Evolutionary conservation across 2,113 vertebrate species (phyloP), one percentile per base, ranked within the genome.

Genomic region (Galeopterus variegatus): DNA sequence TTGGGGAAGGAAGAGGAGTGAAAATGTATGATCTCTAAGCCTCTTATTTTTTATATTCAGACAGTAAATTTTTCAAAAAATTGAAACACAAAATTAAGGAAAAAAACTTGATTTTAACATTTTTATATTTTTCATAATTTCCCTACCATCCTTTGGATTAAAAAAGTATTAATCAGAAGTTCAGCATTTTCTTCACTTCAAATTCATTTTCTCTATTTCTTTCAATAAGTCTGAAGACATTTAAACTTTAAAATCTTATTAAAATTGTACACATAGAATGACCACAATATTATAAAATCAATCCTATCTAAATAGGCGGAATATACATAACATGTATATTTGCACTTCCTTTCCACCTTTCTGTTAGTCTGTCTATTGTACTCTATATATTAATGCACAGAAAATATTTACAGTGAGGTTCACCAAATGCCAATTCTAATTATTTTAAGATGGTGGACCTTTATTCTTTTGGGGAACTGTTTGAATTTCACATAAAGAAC

Each of bases 121-220:
- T 48, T 64, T 56, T 79, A 54, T 70, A 13, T 52, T 92, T 73
- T 88, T 88, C 21, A 70, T 90, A 88, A 62, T 36, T 31, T 80
- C 81, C 65, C 10, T 52, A 41, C 33, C 50, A 4, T 67, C 48
- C 18, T 50, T 64, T 26, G 14, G 8, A 7, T 60, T 67, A 28
- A 72, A 41, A 26, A 93, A 76, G 26, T 11, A 56, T 50, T 70
- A 10, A 52, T 52, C 9, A 60, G 14, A 80, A 67, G 60, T 50
- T 93, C 24, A 67, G 1, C 18, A 67, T 67, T 85, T 72, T 19
- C 13, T 50, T 72, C 70, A 64, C 52, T 83, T 94, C 36, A 88
- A 88, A 77, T 65, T 83, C 15, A 19, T 12, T 95, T 84, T 95
- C 18, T 41, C 70, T 33, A 33, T 72, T 89, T 85, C 21, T 75